Evolutionary conservation across 2,888 invertebrate species (phyloP), one percentile per base, ranked within the genome.

Genomic region (Melipona bicolor): DNA sequence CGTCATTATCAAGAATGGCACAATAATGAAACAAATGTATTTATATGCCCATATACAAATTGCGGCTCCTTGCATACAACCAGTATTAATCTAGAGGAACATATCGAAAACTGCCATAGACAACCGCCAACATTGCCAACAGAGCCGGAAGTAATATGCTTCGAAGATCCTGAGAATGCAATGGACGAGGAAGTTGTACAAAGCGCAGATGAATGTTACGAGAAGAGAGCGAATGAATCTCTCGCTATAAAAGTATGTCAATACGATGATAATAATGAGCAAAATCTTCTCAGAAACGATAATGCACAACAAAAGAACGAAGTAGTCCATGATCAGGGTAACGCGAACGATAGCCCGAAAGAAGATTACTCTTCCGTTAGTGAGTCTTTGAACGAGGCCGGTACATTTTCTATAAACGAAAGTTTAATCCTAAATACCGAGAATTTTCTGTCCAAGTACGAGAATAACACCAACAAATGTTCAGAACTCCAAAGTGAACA

Each of bases 1-100:
- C 92, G 94, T 69, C 94, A 94, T 81, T 94, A 94, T 84, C 94
- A 93, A 86, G 94, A 94, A 87, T 94, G 93, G 92, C 94, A 94
- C 81, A 94, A 93, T 79, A 92, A 93, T 64, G 94, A 94, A 79
- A 93, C 92, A 21, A 94, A 92, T 79, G 92, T 92, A 49, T 94
- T 93, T 76, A 89, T 93, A 6, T 94, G 94, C 88, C 94, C 94
- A 0, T 94, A 94, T 59, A 94, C 94, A 0, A 94, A 92, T 75
- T 94, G 94, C 50, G 92, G 90, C 50, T 93, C 94, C 6, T 87
- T 93, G 24, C 94, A 94, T 76, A 86, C 89, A 11, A 93, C 92
- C 0, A 92, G 92, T 77, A 93, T 91, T 85, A 93, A 88, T 90
- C 88, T 94, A 56, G 93, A 93, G 75, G 94, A 94, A 84, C 94